phyloP scores from a whole-genome alignment of 2,888 invertebrate species.

The Polydrusus cervinus region DNA sequence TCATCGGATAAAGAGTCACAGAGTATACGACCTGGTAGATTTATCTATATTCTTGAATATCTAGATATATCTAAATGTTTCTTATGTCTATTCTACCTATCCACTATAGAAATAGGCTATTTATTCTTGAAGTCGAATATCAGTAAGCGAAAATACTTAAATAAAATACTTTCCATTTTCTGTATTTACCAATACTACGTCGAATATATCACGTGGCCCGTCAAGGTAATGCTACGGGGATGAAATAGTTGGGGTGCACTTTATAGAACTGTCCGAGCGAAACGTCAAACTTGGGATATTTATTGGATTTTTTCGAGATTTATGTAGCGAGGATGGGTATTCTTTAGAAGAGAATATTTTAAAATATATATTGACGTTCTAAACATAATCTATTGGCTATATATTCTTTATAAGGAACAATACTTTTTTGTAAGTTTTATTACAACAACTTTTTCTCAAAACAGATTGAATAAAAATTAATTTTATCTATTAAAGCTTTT shows the following conservation, averaged over 20 bases:
- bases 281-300: conserved; percentile 40
- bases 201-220: conserved; percentile 35
- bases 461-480: too few relatives aligned
- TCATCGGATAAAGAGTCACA: too few relatives aligned
- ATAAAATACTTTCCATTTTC: conserved; percentile 46
- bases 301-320: conserved; percentile 35
- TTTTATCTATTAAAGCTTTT: too few relatives aligned
- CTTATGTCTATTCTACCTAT: too few relatives aligned
- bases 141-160: conserved; percentile 34
- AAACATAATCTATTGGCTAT: neutral
- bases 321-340: conserved; percentile 1
- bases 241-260: conserved; percentile 34
- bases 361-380: neutral
- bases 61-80: too few relatives aligned
- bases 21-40: too few relatives aligned
- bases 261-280: conserved; percentile 38
- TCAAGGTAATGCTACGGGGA: conserved; percentile 29
- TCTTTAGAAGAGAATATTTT: conserved; percentile 6
- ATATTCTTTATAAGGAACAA: too few relatives aligned
- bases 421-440: too few relatives aligned
- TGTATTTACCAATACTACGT: conserved; percentile 41
- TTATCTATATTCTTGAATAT: too few relatives aligned
- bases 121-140: neutral
- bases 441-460: too few relatives aligned
- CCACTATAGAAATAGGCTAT: too few relatives aligned